phyloP scores from a whole-genome alignment of 2,888 invertebrate genomes.

The Eupithecia exiguata region DNA sequence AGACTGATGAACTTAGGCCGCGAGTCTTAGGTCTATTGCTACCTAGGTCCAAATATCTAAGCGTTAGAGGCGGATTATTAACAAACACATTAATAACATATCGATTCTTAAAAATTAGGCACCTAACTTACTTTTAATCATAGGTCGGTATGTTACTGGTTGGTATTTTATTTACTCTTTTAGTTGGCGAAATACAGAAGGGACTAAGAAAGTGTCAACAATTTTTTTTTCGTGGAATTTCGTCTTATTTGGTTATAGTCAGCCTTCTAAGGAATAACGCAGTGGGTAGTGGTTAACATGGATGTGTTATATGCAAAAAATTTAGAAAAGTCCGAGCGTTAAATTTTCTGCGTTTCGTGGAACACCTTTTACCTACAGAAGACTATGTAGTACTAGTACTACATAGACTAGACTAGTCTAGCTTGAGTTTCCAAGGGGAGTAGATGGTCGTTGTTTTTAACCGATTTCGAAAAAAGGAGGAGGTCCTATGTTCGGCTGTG shows the following conservation, averaged over 20 bases:
- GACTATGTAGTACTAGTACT: too few relatives aligned
- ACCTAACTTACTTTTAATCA: too few relatives aligned
- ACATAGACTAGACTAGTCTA: too few relatives aligned
- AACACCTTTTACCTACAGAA: not conserved
- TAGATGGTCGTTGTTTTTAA: not conserved
- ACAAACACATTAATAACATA: too few relatives aligned
- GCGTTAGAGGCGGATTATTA: too few relatives aligned
- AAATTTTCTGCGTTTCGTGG: not conserved
- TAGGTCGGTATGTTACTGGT: not conserved
- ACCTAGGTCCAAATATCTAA: too few relatives aligned
- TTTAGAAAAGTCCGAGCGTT: not conserved
- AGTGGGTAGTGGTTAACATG: conserved; percentile 2
- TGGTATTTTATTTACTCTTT: not conserved
- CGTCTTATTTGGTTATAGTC: conserved; percentile 15
- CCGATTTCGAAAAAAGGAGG: too few relatives aligned
- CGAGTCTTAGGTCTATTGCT: too few relatives aligned
- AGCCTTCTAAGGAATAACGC: conserved; percentile 7
- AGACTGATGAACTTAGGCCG: too few relatives aligned
- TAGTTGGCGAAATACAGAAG: conserved; percentile 24
- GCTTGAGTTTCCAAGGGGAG: not conserved
- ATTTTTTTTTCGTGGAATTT: conserved; percentile 24
- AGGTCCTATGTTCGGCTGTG: too few relatives aligned
- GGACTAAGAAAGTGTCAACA: conserved; percentile 15
- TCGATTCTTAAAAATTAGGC: not conserved
- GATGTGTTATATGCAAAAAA: conserved; percentile 11